Conservation (phyloP, 2,797 vertebrate species). For the Melanotaenia maccullochi region DNA sequence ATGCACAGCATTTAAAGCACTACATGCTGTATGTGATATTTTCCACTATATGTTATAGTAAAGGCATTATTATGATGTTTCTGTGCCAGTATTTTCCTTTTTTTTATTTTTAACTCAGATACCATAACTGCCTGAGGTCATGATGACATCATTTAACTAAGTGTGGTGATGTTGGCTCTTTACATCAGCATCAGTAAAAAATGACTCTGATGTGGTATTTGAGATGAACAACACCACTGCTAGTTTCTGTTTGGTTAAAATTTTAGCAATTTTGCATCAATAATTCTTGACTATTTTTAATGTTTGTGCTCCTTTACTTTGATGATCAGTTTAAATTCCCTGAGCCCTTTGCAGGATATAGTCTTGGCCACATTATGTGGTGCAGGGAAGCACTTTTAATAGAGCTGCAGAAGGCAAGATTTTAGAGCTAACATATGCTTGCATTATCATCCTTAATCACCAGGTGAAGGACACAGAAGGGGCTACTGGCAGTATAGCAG, state of each 20-base stretch:
- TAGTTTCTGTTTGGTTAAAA: background rate
- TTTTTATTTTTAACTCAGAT: constrained; percentile 9
- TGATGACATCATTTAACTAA: constrained; percentile 29
- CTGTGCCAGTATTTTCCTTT: background rate
- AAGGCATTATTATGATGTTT: background rate
- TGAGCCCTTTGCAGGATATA: background rate
- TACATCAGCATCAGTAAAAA: constrained; percentile 15
- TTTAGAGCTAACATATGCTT: constrained; percentile 1
- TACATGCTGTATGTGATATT: constrained; percentile 6
- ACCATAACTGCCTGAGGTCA: constrained; percentile 26
- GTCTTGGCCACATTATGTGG: background rate
- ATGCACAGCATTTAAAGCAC: background rate
- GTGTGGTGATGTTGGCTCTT: constrained; percentile 3
- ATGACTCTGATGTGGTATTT: background rate
- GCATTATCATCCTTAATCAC: constrained; percentile 16
- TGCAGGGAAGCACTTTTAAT: constrained; percentile 1
- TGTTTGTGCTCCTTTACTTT: background rate
- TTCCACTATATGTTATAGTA: background rate
- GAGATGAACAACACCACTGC: background rate
- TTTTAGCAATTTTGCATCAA: background rate
- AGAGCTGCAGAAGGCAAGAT: constrained; percentile 4
- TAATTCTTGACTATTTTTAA: background rate
- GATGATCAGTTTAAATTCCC: background rate
- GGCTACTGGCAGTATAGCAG: background rate
- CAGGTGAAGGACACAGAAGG: background rate